Evolutionary conservation across 2,113 vertebrate genomes (phyloP), one percentile per base, ranked within the genome.

Genomic region (Nesospiza acunhae): DNA sequence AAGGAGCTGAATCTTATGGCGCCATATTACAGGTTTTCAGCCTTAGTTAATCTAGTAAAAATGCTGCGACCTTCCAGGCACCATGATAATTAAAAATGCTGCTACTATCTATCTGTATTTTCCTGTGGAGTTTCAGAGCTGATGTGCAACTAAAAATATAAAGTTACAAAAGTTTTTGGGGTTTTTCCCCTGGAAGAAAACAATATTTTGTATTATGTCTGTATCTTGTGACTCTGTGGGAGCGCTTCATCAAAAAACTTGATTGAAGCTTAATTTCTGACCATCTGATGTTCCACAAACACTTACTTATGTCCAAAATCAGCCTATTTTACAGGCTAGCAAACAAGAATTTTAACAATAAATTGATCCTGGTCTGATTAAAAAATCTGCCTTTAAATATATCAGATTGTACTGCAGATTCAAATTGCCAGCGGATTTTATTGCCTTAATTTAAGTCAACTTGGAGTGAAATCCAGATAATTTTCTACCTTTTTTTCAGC

Each of bases 161-260:
- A 78, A 83, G 6, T 9, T 46, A 50, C 7, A 7, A 31, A 66
- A 42, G 49, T 64, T 83, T 62, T 6, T 49, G 47, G 0, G 1
- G 0, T 2, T 47, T 53, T 67, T 19, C 16, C 13, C 13, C 31
- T 19, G 22, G 11, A 72, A 78, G 23, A 59, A 67, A 75, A 6
- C 5, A n/a, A 1, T 18, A 35, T 39, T 16, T 50, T 0, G 0
- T 49, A 37, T 23, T 37, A 44, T 42, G 69, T 4, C 7, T 63
- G 6, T 18, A 14, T 4, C 13, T 59, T 68, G 4, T 60, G 12
- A 76, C 10, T 76, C 20, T 14, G 2, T 55, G 23, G 6, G 22
- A 83, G 41, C 6, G 33, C 2, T 59, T 83, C 3, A 73, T 39
- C 2, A 64, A 59, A 78, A 63, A 27, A 12, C 18, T 15, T 27